Percentiles rank a stretch among this genome's conserved stretches.
These are phyloP conservation scores for Eumeta japonica DNA, from an alignment of 1,140 invertebrate genomes.

Conservation along the genomic window DNA sequence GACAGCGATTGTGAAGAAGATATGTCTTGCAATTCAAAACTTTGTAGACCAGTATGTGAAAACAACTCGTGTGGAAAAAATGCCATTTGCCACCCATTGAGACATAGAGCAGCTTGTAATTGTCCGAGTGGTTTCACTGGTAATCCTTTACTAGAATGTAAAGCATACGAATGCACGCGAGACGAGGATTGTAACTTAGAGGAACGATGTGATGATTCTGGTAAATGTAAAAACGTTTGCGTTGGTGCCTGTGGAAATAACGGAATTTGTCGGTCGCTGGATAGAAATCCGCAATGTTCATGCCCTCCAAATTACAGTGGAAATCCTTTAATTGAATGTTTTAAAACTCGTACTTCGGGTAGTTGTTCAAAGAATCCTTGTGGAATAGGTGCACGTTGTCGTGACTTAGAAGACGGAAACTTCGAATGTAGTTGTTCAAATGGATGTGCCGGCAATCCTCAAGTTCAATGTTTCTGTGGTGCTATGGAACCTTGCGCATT, in stretches of 20 bases:
- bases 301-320: slow-evolving; percentile 84
- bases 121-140: slow-evolving; percentile 83
- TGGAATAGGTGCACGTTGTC: slow-evolving; percentile 79
- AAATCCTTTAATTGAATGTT: slow-evolving; percentile 78
- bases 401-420: slow-evolving; percentile 67
- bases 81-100: slow-evolving; percentile 72
- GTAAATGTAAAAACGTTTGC: slow-evolving; percentile 83
- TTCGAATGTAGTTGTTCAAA: slow-evolving; percentile 77
- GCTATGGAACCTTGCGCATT: slow-evolving; percentile 67
- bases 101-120: slow-evolving; percentile 77
- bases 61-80: slow-evolving; percentile 70
- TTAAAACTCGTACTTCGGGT: slow-evolving; percentile 57
- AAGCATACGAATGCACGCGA: slow-evolving; percentile 71
- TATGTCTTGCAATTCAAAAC: slow-evolving; percentile 71
- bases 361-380: slow-evolving; percentile 79
- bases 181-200: slow-evolving; percentile 77
- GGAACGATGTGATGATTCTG: slow-evolving; percentile 71
- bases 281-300: slow-evolving; percentile 74
- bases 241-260: slow-evolving; percentile 78
- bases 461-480: slow-evolving; percentile 75
- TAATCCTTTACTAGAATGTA: slow-evolving; percentile 72
- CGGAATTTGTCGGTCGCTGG: slow-evolving; percentile 80
- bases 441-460: slow-evolving; percentile 79
- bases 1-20: slow-evolving; percentile 79
- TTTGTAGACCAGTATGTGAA: slow-evolving; percentile 75